These are phyloP conservation scores for Urophycis tenuis DNA, from an alignment of 2,797 vertebrate genomes.

Conservation along the genomic window DNA sequence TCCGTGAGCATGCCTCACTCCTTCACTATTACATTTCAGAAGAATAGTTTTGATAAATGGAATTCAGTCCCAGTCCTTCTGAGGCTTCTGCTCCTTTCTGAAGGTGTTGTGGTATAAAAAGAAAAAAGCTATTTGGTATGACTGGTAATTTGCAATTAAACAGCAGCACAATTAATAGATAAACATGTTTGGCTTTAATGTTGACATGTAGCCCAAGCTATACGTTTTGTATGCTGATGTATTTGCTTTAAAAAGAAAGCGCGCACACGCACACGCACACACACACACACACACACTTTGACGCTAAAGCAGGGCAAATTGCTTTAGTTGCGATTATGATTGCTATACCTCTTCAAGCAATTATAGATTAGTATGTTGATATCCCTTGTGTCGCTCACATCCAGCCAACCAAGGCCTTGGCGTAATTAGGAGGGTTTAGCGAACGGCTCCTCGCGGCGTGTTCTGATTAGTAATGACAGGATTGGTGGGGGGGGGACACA, in stretches of 20 bases:
- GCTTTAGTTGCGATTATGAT: constrained; percentile 17
- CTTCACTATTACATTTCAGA: background rate
- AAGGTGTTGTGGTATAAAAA: background rate
- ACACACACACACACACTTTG: no score
- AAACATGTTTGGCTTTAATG: background rate
- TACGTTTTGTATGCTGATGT: no score
- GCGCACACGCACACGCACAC: no score
- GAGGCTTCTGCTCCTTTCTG: background rate
- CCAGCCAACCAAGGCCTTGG: constrained; percentile 15
- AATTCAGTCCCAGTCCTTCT: background rate
- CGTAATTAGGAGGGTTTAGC: constrained; percentile 36
- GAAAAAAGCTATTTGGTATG: background rate
- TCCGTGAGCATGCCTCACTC: background rate
- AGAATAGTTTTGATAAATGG: background rate
- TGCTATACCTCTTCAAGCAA: constrained; percentile 23
- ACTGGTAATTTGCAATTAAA: background rate
- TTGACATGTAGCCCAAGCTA: background rate
- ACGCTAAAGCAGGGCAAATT: background rate
- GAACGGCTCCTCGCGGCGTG: background rate
- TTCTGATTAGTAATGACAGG: constrained; percentile 1
- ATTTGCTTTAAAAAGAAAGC: no score
- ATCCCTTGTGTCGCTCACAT: constrained; percentile 21
- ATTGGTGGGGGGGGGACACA: background rate
- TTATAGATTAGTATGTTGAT: constrained; percentile 33
- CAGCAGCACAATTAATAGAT: background rate